These are phyloP conservation scores for Butorides virescens DNA, from an alignment of 2,113 vertebrate genomes.

Conservation along the genomic window DNA sequence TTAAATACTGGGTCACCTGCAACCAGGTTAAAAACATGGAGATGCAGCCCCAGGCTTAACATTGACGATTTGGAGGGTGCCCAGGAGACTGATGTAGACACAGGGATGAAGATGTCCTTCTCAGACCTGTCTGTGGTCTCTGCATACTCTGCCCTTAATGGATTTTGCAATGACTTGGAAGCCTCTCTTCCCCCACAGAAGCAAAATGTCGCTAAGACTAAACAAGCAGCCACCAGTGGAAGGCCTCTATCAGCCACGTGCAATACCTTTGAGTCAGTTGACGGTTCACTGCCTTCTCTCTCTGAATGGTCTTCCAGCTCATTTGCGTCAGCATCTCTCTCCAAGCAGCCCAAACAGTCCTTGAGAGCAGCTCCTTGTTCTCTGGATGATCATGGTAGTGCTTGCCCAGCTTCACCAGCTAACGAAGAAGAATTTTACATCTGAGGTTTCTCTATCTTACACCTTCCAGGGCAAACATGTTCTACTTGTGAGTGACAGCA, in stretches of 20 bases:
- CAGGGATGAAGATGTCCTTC: conserved; percentile 79
- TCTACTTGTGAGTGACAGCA: background rate
- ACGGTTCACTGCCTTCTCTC: conserved; percentile 15
- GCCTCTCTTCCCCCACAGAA: background rate
- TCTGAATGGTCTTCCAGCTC: conserved; percentile 58
- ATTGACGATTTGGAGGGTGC: conserved; percentile 83
- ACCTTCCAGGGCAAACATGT: fast-evolving
- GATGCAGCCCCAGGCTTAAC: conserved; percentile 76
- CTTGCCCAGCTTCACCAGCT: background rate
- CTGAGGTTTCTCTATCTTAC: background rate
- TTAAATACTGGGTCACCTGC: background rate
- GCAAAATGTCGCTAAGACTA: background rate
- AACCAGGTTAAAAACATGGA: conserved; percentile 53
- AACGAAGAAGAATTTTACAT: conserved; percentile 68
- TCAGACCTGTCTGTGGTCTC: conserved; percentile 90
- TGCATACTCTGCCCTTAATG: conserved; percentile 79
- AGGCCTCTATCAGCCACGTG: conserved; percentile 62
- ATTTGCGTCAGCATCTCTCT: background rate
- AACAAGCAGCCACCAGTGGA: background rate
- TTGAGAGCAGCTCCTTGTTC: background rate
- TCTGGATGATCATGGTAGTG: background rate
- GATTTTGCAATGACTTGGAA: conserved; percentile 57
- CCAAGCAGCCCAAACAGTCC: background rate
- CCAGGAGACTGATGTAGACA: conserved; percentile 94
- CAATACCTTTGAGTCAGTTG: conserved; percentile 8